These are phyloP conservation scores for Matsumyia berberina DNA, from an alignment of 2,888 invertebrate species.

Conservation along the genomic window DNA sequence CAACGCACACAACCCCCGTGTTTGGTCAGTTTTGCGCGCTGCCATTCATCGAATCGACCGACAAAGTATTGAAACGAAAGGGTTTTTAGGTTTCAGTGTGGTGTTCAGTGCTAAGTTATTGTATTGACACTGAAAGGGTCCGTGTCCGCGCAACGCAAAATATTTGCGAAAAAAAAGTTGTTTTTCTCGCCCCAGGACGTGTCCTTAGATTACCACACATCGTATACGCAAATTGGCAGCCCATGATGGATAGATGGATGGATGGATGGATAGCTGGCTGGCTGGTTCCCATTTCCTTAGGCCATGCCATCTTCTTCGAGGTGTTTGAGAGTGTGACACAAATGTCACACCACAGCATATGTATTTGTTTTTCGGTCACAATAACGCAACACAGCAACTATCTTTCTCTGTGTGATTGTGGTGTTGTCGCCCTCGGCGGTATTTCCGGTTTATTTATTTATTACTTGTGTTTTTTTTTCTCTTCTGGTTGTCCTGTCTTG, in stretches of 20 bases:
- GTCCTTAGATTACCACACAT: slow-evolving; percentile 58
- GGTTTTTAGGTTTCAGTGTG: slow-evolving; percentile 36
- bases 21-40: slow-evolving; percentile 59
- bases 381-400: slow-evolving; percentile 27
- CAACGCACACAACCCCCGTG: slow-evolving; percentile 28
- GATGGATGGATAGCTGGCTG: slow-evolving; percentile 58
- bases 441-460: slow-evolving; percentile 76
- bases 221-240: slow-evolving; percentile 71
- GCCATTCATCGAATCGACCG: slow-evolving; percentile 35
- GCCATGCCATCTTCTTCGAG: slow-evolving; percentile 26
- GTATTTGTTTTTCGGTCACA: slow-evolving; percentile 65
- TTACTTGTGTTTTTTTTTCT: slow-evolving; percentile 61
- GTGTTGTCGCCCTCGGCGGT: slow-evolving; percentile 58
- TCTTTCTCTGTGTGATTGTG: slow-evolving; percentile 33
- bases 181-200: slow-evolving; percentile 66
- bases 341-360: slow-evolving; percentile 55
- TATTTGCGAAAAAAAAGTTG: slow-evolving; percentile 49
- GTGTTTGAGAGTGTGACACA: slow-evolving; percentile 25
- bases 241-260: slow-evolving; percentile 69
- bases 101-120: slow-evolving; percentile 4
- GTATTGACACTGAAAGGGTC: slow-evolving; percentile 56
- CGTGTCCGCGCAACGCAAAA: not conserved
- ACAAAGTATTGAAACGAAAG: slow-evolving; percentile 41
- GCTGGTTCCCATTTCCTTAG: slow-evolving; percentile 51
- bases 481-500: too few relatives aligned